Evolutionary conservation across 2,888 invertebrate genomes (phyloP), one percentile per base, ranked within the genome.

Genomic region (Allophyes oxyacanthae): DNA sequence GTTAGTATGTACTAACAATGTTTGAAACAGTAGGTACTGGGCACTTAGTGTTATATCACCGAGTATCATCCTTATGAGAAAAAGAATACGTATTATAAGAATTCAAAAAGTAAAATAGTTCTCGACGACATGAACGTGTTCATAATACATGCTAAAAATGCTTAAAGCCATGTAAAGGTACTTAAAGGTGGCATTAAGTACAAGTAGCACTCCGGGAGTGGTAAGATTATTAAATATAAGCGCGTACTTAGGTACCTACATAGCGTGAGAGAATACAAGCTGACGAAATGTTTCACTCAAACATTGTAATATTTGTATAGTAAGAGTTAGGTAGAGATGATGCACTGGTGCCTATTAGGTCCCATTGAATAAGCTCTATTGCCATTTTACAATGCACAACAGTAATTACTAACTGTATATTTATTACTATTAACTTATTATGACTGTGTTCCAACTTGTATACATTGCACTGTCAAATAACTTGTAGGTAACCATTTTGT

Each of bases 101-200:
- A 40, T 46, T 64, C 55, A 33, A 64, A 48, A 53, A 26, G 43
- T 34, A 32, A 64, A 69, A 34, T 68, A 28, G 53, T 41, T 48
- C 44, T 41, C 34, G 14, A 7, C 46, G 28, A 55, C 44, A 64
- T 69, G 64, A 54, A 64, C 40, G 38, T 36, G 34, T 2, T 20
- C 20, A 4, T 20, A 20, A 20, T 4, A 20, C 4, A 20, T 20
- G 20, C 20, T 20, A 4, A 4, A 43, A 65, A 70, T 38, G 34
- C 44, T 64, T 33, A 45, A 37, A 34, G 40, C n/a, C 42, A 44
- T 49, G 48, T 46, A 46, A 43, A 42, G 58, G 50, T 64, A 38
- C 50, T 64, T 64, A 64, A 57, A 32, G 32, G 37, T 43, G 32
- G 28, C 28, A 40, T 64, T 43, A 57, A 34, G 58, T 33, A 33